A percentile compares a stretch with the other conserved stretches of the same genome.
These are phyloP conservation scores for Helogale parvula DNA, from an alignment of 2,113 vertebrate species.

Conservation along the genomic window DNA sequence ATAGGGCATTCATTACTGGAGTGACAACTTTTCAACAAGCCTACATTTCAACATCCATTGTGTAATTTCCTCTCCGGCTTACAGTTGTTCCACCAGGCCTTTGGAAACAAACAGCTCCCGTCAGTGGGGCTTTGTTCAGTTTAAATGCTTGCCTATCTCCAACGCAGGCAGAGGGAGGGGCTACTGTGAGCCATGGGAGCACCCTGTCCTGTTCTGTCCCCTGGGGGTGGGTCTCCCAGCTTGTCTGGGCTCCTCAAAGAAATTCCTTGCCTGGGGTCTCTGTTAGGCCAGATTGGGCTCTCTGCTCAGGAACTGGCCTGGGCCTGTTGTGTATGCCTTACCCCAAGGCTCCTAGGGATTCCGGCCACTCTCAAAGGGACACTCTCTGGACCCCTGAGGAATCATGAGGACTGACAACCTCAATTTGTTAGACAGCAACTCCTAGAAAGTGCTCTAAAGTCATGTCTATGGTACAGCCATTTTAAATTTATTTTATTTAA, in stretches of 20 bases:
- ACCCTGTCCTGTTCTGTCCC: too few relatives aligned
- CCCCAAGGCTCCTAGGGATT: neutral
- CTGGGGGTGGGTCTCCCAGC: neutral
- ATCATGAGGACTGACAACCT: neutral
- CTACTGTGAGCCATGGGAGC: neutral
- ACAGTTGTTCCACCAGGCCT: conserved; percentile 80
- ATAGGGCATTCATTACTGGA: conserved; percentile 88
- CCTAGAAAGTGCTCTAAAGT: neutral
- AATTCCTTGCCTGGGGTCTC: conserved; percentile 11
- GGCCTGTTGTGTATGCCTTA: neutral
- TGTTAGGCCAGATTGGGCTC: neutral
- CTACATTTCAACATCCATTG: conserved; percentile 90
- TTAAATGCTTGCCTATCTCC: conserved; percentile 43
- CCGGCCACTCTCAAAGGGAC: neutral
- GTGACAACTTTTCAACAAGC: conserved; percentile 89
- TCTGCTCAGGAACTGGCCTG: neutral
- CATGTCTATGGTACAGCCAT: neutral
- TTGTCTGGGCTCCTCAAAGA: neutral
- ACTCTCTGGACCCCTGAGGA: neutral
- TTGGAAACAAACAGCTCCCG: conserved; percentile 73
- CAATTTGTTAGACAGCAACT: neutral
- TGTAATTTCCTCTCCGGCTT: conserved; percentile 87
- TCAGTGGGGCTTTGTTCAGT: conserved; percentile 31
- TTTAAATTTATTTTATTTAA: conserved; percentile 16
- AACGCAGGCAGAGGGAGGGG: neutral